phyloP scores from a whole-genome alignment of 2,797 vertebrate species.

The Thamnophis elegans region DNA sequence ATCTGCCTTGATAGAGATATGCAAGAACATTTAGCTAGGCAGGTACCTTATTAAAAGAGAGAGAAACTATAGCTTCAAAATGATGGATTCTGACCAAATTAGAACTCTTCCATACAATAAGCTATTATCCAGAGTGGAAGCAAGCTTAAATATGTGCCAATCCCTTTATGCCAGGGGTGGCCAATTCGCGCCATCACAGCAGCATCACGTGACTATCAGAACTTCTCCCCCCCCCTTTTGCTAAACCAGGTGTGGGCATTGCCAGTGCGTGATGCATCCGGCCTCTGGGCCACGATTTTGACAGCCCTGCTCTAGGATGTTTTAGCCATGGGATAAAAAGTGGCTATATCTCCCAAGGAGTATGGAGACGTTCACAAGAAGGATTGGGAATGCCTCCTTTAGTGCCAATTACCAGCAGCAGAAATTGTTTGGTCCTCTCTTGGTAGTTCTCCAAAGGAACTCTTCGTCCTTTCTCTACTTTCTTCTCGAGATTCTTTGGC shows the following conservation, averaged over 20 bases:
- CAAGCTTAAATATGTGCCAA: not conserved
- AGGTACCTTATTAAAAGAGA: not conserved
- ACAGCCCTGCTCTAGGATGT: not conserved
- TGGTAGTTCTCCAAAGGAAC: not conserved
- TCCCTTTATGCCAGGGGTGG: not conserved
- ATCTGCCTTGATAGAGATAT: not conserved
- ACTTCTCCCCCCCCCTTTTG: no score
- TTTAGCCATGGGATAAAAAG: not conserved
- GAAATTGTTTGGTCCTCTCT: not conserved
- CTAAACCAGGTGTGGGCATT: no score
- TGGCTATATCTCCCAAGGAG: not conserved
- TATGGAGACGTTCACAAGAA: not conserved
- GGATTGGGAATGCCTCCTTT: not conserved
- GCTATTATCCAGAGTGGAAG: not conserved
- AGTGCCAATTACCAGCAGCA: not conserved
- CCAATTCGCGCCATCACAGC: fast-evolving
- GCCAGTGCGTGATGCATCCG: no score
- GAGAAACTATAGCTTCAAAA: not conserved
- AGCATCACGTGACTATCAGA: no score
- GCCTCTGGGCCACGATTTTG: no score
- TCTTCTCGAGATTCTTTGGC: not conserved
- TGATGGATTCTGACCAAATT: not conserved
- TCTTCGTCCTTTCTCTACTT: not conserved
- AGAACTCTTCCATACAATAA: not conserved
- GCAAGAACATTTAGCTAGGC: not conserved